Conservation (phyloP, 1,140 invertebrate genomes). For the Drosophila nikananu region DNA sequence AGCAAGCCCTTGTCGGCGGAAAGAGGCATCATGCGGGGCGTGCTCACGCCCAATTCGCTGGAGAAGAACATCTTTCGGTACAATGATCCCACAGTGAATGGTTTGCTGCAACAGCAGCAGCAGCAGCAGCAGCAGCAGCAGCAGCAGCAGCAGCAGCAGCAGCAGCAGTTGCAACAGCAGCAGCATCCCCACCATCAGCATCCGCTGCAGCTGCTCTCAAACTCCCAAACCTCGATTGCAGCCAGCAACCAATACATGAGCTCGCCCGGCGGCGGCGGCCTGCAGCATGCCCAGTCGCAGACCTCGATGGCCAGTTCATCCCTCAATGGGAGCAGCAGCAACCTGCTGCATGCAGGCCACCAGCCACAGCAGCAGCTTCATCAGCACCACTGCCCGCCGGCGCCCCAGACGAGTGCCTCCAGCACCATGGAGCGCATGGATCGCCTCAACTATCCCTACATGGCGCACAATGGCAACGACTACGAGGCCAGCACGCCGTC, state of each 20-base stretch:
- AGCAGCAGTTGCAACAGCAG: conserved; percentile 24
- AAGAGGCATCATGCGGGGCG: conserved; percentile 80
- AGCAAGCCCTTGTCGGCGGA: conserved; percentile 78
- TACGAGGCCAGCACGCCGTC: conserved; percentile 61
- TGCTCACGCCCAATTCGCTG: conserved; percentile 83
- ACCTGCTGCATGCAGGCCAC: conserved; percentile 54
- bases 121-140: conserved; percentile 38
- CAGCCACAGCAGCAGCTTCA: conserved; percentile 15
- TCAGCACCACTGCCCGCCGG: conserved; percentile 69
- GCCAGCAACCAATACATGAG: conserved; percentile 45
- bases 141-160: conserved; percentile 40
- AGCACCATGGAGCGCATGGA: conserved; percentile 85
- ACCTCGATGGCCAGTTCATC: conserved; percentile 86
- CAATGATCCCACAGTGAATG: conserved; percentile 89
- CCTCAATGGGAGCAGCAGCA: conserved; percentile 83
- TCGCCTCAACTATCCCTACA: conserved; percentile 64
- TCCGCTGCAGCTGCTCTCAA: conserved; percentile 70
- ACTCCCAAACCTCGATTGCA: conserved; percentile 79
- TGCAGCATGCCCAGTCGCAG: conserved; percentile 86
- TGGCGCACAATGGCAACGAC: conserved; percentile 61
- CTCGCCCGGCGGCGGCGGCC: conserved; percentile 4
- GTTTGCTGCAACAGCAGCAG: conserved; percentile 60
- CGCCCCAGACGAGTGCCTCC: conserved; percentile 77
- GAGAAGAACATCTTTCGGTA: conserved; percentile 89
- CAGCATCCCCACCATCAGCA: conserved; percentile 31